Conservation (phyloP, 2,888 invertebrate species). For the Pristionchus maxplancki region DNA sequence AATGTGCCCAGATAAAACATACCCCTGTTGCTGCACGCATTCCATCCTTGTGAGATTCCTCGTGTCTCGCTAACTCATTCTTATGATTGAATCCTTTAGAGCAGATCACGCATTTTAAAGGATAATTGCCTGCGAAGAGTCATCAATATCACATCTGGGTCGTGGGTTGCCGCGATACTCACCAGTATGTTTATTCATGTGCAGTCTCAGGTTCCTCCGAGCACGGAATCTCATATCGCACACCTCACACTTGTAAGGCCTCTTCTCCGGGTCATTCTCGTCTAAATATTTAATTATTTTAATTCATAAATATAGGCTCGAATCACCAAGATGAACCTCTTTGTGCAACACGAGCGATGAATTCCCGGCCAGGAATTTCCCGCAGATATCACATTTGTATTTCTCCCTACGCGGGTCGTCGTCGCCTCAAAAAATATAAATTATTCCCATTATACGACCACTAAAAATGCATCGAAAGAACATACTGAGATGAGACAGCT, state of each 20-base stretch:
- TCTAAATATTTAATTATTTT: neutral
- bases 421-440: neutral
- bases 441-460: neutral
- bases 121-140: neutral
- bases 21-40: neutral
- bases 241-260: neutral
- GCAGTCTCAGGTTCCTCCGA: neutral
- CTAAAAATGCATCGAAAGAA: no score
- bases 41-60: neutral
- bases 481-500: neutral
- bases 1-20: neutral
- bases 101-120: neutral
- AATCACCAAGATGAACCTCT: neutral
- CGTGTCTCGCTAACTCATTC: neutral
- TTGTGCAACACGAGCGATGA: neutral
- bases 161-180: no score
- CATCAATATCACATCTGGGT: no score
- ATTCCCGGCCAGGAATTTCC: neutral
- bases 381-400: neutral
- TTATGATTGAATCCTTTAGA: neutral
- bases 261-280: neutral
- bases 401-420: neutral
- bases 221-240: neutral
- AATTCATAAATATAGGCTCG: no score
- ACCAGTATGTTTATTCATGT: neutral